Evolutionary conservation across 1,140 invertebrate species (phyloP).

Genomic region (Chironomus tepperi): DNA sequence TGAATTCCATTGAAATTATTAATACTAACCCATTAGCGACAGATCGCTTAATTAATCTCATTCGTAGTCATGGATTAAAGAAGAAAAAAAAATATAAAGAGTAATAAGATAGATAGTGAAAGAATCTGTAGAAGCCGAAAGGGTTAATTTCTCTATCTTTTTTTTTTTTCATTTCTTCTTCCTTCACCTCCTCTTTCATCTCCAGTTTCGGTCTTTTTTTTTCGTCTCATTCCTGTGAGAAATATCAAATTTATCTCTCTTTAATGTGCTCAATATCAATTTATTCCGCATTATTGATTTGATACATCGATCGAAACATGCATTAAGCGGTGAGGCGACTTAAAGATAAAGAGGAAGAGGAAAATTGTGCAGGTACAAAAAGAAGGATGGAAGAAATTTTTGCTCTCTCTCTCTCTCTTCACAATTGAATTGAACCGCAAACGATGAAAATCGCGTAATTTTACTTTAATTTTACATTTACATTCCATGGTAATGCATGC

Average conservation of each 20-base stretch:
- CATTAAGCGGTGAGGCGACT: background rate
- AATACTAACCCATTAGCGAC: background rate
- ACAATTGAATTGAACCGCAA: too few species aligned
- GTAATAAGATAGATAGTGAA: background rate
- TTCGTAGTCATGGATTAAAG: background rate
- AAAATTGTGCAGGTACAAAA: too few species aligned
- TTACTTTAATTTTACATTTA: slow-evolving; percentile 10
- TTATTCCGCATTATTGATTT: slow-evolving; percentile 21
- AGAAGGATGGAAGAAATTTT: too few species aligned
- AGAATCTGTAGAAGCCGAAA: slow-evolving; percentile 11
- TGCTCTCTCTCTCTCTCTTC: too few species aligned
- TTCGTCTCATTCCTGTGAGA: background rate
- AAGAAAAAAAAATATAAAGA: background rate
- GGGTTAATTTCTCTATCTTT: background rate
- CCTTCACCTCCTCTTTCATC: background rate
- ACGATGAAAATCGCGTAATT: background rate
- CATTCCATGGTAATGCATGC: background rate
- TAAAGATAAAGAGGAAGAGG: background rate
- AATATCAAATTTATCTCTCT: slow-evolving; percentile 17
- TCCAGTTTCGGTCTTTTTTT: background rate
- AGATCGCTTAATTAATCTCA: background rate
- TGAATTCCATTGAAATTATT: background rate
- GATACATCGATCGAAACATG: background rate
- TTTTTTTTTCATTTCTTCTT: too few species aligned
- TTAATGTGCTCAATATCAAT: slow-evolving; percentile 22